Base-by-base conservation (phyloP, 2,797 vertebrate species). In the Darevskia mixta region DNA sequence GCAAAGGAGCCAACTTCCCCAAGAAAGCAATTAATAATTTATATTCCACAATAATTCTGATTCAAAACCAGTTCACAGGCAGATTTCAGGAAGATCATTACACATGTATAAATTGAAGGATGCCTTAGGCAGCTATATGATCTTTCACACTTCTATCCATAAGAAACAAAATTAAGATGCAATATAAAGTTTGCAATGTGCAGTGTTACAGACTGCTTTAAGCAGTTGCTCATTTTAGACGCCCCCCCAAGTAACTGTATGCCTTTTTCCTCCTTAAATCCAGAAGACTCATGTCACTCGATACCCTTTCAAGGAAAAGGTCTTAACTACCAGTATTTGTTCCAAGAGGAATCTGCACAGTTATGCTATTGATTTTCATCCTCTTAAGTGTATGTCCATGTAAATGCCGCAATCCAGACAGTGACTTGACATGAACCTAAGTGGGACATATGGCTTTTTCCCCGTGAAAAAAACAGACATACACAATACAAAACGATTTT, bases 1-100 rank as follows among this genome's bases (percentile, higher is more conserved):
- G 75, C 49, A 87, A 86, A 88, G 89, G 91, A 83, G 49, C 82
- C 45, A 90, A 67, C n/a, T 89, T 92, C 67, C 69, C 45, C 77
- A 79, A 49, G 86, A 92, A 93, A 91, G 77, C 72, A 32, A 81
- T 90, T 78, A 35, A 80, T 61, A 93, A 93, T 79, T 86, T 73
- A 61, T 0, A 0, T 86, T 90, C 89, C 64, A 84, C 0, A 1
- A 38, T 89, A 72, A 90, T 89, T 95, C 82, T 86, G 82, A 91
- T 86, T 89, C 85, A 83, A 91, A 92, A 20, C 35, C 67, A 81
- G 9, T 23, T 55, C 0, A 0, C 35, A 17, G 3, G 5, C 43
- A 6, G 72, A 64, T 87, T 92, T 88, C 86, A 89, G 6, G n/a
- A 85, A 93, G 91, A 86, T 69, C 55, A 13, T 90, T 88, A 69